A percentile compares a stretch with the other conserved stretches of the same genome.
phyloP scores from a whole-genome alignment of 2,113 vertebrate species.

The Bombycilla garrulus region DNA sequence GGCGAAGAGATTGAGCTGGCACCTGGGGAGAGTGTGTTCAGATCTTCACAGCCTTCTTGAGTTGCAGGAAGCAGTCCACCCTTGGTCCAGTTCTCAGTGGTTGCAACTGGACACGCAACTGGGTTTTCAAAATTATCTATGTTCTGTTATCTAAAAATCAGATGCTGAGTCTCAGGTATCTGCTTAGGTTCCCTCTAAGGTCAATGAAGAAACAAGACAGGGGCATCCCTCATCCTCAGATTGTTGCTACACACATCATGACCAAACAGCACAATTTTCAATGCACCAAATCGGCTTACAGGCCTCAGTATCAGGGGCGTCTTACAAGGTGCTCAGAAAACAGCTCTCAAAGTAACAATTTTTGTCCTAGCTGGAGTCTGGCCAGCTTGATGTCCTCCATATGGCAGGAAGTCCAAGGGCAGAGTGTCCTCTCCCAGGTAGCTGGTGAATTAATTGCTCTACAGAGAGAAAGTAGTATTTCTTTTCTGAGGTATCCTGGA shows the following conservation, averaged over 20 bases:
- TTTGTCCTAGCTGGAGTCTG: not conserved
- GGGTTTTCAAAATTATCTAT: not conserved
- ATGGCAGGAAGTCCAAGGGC: not conserved
- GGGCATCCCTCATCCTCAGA: not conserved
- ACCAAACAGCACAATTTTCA: not conserved
- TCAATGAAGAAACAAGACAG: not conserved
- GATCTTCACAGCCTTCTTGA: not conserved
- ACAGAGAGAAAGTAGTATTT: not conserved
- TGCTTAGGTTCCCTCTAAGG: not conserved
- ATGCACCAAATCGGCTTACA: not conserved
- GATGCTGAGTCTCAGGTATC: not conserved
- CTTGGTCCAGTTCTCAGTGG: not conserved
- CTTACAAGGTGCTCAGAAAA: not conserved
- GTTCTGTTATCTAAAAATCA: not conserved
- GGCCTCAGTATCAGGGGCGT: not conserved
- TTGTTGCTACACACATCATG: not conserved
- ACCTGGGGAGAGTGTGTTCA: not conserved
- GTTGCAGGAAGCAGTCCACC: too few species aligned
- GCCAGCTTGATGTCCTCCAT: not conserved
- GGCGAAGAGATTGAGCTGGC: not conserved
- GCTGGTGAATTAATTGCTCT: not conserved
- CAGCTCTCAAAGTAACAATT: not conserved
- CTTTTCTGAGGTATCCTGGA: not conserved
- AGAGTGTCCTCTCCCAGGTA: not conserved
- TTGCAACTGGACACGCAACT: not conserved